Evolutionary conservation across 2,113 vertebrate species (phyloP).

Genomic region (Aegithalos caudatus): DNA sequence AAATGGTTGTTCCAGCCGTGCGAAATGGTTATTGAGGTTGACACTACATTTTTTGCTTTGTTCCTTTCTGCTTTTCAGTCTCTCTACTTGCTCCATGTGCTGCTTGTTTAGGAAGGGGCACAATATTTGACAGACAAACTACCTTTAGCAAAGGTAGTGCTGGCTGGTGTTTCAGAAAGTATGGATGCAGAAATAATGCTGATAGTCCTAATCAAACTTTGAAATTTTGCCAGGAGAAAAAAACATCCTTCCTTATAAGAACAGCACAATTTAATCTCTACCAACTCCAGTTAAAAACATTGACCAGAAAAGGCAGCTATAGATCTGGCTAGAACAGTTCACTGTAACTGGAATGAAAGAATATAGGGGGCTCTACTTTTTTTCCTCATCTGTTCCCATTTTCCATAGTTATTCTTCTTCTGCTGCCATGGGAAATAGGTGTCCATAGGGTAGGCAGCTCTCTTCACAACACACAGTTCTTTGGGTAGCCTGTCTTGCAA

Average conservation of each 20-base stretch:
- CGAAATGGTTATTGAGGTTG: not conserved
- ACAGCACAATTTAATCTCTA: not conserved
- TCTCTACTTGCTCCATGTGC: not conserved
- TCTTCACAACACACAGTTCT: not conserved
- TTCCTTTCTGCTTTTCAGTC: not conserved
- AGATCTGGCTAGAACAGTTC: not conserved
- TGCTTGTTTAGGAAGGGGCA: not conserved
- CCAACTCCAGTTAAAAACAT: not conserved
- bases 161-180: not conserved
- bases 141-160: not conserved
- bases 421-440: not conserved
- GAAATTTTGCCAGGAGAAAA: not conserved
- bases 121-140: not conserved
- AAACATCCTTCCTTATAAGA: not conserved
- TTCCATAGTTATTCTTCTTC: not conserved
- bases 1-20: conserved; percentile 5
- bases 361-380: not conserved
- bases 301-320: not conserved
- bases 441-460: not conserved
- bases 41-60: not conserved
- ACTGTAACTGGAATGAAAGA: not conserved
- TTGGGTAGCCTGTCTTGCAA: not conserved
- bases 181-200: not conserved
- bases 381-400: not conserved
- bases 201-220: not conserved